A percentile compares a stretch with the other conserved stretches of the same genome.
Evolutionary conservation across 2,888 invertebrate species (phyloP).

Genomic region (Eueremaeus valkanovi): DNA sequence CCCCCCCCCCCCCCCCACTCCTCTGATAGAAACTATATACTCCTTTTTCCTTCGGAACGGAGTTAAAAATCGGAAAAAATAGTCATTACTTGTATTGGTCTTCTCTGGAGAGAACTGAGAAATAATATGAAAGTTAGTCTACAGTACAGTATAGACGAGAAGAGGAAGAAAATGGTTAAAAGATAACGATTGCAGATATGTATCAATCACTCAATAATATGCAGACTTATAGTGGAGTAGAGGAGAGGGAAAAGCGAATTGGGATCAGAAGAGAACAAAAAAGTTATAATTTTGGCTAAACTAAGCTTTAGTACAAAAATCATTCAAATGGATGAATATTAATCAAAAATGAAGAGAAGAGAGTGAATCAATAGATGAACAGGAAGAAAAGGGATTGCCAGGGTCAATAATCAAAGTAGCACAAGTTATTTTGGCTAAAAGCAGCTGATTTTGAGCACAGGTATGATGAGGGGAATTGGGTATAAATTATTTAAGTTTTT

Average conservation of each 20-base stretch:
- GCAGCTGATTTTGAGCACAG: neutral
- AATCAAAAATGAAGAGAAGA: neutral
- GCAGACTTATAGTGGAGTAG: neutral
- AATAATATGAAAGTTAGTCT: too few species aligned
- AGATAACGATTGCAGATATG: neutral
- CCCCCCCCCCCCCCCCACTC: too few species aligned
- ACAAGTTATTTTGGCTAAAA: neutral
- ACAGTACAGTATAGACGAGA: too few species aligned
- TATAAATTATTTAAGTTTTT: neutral
- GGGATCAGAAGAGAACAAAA: neutral
- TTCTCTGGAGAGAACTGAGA: too few species aligned
- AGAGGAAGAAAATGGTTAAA: neutral
- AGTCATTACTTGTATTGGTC: too few species aligned
- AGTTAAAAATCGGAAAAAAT: too few species aligned
- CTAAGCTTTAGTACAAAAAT: neutral
- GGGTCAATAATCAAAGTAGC: neutral
- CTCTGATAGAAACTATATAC: too few species aligned
- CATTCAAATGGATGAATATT: neutral
- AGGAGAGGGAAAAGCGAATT: too few species aligned
- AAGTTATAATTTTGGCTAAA: neutral
- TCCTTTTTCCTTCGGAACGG: too few species aligned
- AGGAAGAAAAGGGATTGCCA: too few species aligned
- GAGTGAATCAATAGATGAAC: too few species aligned
- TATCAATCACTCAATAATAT: constrained; percentile 17
- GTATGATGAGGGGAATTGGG: neutral